Conservation (phyloP, 2,797 vertebrate species). For the Xenopus petersii region DNA sequence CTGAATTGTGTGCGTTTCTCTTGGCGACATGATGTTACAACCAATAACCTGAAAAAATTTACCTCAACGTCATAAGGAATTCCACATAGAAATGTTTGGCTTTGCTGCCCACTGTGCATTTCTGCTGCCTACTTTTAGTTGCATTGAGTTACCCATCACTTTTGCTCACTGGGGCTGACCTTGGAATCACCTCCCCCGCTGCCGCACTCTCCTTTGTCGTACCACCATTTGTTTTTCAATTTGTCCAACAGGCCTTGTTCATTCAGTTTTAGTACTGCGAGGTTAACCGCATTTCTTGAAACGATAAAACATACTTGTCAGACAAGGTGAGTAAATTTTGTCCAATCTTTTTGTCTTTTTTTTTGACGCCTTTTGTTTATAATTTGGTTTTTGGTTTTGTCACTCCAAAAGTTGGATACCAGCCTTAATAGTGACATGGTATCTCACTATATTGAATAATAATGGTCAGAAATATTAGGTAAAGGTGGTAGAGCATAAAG, state of each 20-base stretch:
- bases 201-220: slow-evolving; percentile 99
- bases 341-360: slow-evolving; percentile 70
- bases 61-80: not conserved
- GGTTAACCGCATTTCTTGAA: slow-evolving; percentile 99
- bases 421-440: slow-evolving; percentile 67
- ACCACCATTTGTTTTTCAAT: slow-evolving; percentile 99
- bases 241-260: slow-evolving; percentile 99
- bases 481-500: slow-evolving; percentile 92
- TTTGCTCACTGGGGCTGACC: slow-evolving; percentile 99
- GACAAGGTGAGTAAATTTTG: slow-evolving; percentile 98
- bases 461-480: slow-evolving; percentile 76
- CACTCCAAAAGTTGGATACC: slow-evolving; percentile 69
- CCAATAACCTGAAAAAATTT: not conserved
- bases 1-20: slow-evolving; percentile 26
- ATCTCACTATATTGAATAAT: slow-evolving; percentile 69
- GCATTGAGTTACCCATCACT: slow-evolving; percentile 99
- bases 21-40: not conserved
- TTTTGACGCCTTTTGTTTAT: slow-evolving; percentile 58
- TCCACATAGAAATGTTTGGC: slow-evolving; percentile 42
- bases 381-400: slow-evolving; percentile 64
- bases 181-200: slow-evolving; percentile 99
- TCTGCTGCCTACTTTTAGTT: slow-evolving; percentile 98
- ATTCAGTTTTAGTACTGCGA: slow-evolving; percentile 99
- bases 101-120: slow-evolving; percentile 84
- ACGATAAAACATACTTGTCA: slow-evolving; percentile 99